These are phyloP conservation scores for Stegodyphus dumicola DNA, from an alignment of 1,140 invertebrate species.

Conservation along the genomic window DNA sequence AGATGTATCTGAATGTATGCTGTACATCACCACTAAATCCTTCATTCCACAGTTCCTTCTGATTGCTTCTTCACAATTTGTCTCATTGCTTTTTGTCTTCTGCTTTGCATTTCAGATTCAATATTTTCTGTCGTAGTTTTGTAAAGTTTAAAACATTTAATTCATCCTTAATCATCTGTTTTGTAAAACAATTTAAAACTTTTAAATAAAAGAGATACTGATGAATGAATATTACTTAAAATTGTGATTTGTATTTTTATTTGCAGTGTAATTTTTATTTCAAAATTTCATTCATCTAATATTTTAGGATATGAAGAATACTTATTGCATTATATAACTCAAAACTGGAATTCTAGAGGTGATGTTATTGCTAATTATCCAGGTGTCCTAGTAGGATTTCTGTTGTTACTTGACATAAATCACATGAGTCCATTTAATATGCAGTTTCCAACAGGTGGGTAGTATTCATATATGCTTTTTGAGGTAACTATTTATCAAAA, in stretches of 20 bases:
- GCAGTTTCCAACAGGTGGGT: background rate
- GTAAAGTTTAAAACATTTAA: background rate
- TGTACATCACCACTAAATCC: no score
- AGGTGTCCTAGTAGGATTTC: constrained; percentile 23
- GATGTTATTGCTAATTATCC: constrained; percentile 14
- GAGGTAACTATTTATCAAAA: no score
- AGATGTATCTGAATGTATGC: no score
- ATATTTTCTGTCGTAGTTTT: background rate
- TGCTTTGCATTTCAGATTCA: background rate
- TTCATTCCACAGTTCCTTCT: no score
- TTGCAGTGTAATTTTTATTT: background rate
- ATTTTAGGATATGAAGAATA: constrained; percentile 34
- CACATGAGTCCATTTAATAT: constrained; percentile 5
- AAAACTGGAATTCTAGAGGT: constrained; percentile 18
- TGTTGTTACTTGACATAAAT: constrained; percentile 27
- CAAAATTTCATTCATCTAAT: background rate
- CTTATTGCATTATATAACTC: constrained; percentile 27
- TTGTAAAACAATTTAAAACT: background rate
- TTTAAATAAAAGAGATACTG: background rate
- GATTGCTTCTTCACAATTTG: no score
- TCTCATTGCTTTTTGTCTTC: no score
- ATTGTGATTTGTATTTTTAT: background rate
- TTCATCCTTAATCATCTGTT: no score
- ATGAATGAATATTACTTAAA: background rate
- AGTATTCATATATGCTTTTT: background rate